Conservation (phyloP, 35 echinoderm and acorn worm genomes). For the Hemicentrotus pulcherrimus region DNA sequence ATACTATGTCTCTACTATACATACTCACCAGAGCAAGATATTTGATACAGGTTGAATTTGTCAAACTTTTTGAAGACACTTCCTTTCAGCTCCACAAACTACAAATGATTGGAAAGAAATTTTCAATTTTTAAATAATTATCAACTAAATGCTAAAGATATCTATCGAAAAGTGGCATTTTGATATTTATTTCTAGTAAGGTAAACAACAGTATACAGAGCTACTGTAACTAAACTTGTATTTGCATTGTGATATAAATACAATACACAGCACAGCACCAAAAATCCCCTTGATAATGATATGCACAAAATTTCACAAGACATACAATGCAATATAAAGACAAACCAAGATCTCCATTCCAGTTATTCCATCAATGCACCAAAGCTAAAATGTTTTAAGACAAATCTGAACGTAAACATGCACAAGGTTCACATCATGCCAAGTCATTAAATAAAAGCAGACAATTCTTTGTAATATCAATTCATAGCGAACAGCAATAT, state of each 20-base stretch:
- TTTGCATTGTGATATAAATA: not conserved
- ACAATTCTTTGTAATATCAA: not conserved
- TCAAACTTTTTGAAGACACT: conserved; percentile 99
- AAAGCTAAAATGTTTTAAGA: not conserved
- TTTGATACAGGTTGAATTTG: conserved; percentile 95
- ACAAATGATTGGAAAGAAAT: not conserved
- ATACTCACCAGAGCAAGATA: conserved; percentile 95
- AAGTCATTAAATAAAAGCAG: not conserved
- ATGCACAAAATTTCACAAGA: not conserved
- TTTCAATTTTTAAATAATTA: not conserved
- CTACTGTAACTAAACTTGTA: not conserved
- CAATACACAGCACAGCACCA: not conserved
- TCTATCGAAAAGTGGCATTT: too few relatives aligned
- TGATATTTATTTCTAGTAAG: too few relatives aligned
- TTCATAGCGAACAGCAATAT: not conserved
- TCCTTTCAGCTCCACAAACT: conserved; percentile 98
- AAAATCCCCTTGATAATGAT: not conserved
- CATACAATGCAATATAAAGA: not conserved
- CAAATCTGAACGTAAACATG: not conserved
- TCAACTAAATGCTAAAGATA: not conserved
- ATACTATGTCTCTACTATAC: not conserved
- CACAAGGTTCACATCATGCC: not conserved
- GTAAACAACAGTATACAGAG: too few relatives aligned
- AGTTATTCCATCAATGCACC: not conserved
- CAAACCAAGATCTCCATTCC: not conserved